phyloP scores from a whole-genome alignment of 2,113 vertebrate genomes.

The Oriolus oriolus region DNA sequence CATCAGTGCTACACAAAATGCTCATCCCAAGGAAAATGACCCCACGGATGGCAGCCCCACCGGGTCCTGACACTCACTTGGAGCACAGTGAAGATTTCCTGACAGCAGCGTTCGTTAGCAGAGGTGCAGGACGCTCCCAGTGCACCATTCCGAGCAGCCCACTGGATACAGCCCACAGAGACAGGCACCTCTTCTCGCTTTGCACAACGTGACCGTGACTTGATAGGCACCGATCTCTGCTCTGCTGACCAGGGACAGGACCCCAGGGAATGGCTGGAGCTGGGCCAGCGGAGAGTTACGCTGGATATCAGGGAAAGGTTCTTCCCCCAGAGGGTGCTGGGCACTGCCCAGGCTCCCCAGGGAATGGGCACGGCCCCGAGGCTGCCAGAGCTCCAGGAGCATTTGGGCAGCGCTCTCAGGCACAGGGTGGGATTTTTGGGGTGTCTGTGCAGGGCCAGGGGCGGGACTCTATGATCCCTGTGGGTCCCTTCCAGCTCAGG shows the following conservation, averaged over 20 bases:
- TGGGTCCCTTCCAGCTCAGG: not conserved
- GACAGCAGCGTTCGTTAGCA: accelerated
- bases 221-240: not conserved
- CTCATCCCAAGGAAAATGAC: not conserved
- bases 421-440: not conserved
- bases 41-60: accelerated
- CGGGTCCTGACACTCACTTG: accelerated
- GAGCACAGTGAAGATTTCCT: accelerated
- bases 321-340: not conserved
- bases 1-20: not conserved
- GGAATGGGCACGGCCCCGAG: accelerated
- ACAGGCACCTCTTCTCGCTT: not conserved
- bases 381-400: not conserved
- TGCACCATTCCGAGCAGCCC: not conserved
- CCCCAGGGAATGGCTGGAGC: not conserved
- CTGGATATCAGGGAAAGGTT: accelerated
- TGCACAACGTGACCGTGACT: accelerated
- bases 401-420: accelerated
- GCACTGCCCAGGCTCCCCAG: not conserved
- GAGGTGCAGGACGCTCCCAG: not conserved
- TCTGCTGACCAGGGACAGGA: not conserved
- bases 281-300: not conserved
- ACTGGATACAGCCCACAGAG: accelerated
- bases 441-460: not conserved
- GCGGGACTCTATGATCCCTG: not conserved